These are phyloP conservation scores for Myotis davidii DNA, from an alignment of 2,113 vertebrate species.

Conservation along the genomic window DNA sequence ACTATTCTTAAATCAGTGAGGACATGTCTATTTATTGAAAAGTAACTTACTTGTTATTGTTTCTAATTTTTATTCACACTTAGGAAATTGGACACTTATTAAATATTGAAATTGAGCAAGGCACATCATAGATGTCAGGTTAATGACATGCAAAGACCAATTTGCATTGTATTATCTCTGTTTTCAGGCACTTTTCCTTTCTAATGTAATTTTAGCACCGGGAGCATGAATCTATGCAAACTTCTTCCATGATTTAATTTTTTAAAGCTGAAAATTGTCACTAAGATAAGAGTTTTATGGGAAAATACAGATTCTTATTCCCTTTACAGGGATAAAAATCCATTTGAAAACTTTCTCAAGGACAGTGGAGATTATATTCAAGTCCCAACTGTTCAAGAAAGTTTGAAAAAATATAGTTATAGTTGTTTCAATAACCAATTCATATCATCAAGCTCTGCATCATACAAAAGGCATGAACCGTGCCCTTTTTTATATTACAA, in stretches of 20 bases:
- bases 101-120: conserved; percentile 74
- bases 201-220: conserved; percentile 59
- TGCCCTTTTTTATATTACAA: neutral
- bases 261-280: conserved; percentile 54
- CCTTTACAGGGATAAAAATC: neutral
- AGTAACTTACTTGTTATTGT: conserved; percentile 76
- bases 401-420: neutral
- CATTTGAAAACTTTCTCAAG: conserved; percentile 49
- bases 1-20: conserved; percentile 80
- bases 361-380: neutral
- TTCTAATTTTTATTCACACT: conserved; percentile 78
- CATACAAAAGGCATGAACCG: neutral
- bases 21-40: conserved; percentile 78
- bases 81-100: conserved; percentile 69
- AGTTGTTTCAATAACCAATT: neutral
- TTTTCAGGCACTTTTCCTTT: conserved; percentile 70
- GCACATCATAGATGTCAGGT: conserved; percentile 58
- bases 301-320: neutral
- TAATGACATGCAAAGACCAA: conserved; percentile 51
- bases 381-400: conserved; percentile 13
- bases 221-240: conserved; percentile 42
- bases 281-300: conserved; percentile 6
- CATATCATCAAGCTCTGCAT: neutral
- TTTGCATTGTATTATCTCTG: conserved; percentile 69
- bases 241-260: conserved; percentile 50